phyloP scores from a whole-genome alignment of 1,140 invertebrate genomes.

The Panulirus ornatus region DNA sequence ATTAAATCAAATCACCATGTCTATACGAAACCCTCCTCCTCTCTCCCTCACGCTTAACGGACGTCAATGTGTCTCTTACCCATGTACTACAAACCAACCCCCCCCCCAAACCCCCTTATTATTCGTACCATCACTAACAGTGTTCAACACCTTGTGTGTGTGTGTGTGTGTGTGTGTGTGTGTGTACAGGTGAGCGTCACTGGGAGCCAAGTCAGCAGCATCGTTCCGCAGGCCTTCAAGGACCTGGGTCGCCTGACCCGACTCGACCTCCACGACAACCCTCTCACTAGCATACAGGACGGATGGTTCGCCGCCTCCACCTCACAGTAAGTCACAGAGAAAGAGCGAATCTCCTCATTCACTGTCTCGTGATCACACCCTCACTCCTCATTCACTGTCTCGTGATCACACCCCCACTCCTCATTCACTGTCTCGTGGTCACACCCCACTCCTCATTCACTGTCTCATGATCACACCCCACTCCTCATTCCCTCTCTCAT shows the following conservation, averaged over 20 bases:
- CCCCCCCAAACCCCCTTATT: too few relatives aligned
- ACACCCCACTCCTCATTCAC: too few relatives aligned
- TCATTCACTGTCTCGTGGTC: neutral
- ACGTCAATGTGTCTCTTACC: too few relatives aligned
- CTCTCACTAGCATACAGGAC: constrained; percentile 25
- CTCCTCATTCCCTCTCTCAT: neutral
- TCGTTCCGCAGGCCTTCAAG: neutral
- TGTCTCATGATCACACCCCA: neutral
- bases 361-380: neutral
- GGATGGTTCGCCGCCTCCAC: constrained; percentile 32
- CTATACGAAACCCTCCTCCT: too few relatives aligned
- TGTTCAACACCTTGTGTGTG: too few relatives aligned
- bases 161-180: neutral
- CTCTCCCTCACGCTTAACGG: too few relatives aligned
- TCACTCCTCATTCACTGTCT: too few relatives aligned
- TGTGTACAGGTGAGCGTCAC: constrained; percentile 14
- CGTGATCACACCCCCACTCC: neutral
- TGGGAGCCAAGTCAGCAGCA: constrained; percentile 6
- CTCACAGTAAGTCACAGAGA: constrained; percentile 39
- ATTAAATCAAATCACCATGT: too few relatives aligned
- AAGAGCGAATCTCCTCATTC: too few relatives aligned
- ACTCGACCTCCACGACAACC: constrained; percentile 46
- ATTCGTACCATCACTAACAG: too few relatives aligned
- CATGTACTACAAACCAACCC: too few relatives aligned
- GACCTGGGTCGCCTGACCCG: constrained; percentile 23